Base-by-base conservation (phyloP, 37 sponge, comb jelly and placozoan species). In the Amphimedon queenslandica region DNA sequence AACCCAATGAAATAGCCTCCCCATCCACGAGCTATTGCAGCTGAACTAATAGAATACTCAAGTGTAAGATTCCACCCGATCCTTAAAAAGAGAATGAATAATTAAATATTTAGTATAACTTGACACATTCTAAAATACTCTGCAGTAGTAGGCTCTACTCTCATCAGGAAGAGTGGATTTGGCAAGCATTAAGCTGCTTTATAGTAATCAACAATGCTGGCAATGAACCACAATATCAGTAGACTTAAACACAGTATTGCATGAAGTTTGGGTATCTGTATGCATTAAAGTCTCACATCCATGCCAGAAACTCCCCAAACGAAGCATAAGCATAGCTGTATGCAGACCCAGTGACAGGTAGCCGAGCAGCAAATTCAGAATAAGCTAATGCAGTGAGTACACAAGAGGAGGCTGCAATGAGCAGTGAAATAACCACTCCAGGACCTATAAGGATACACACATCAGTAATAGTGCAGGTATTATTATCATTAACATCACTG, bases 41-140 rank as follows among this genome's bases (percentile, higher is more conserved):
- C 61, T 60, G 61, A 60, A 25, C 61, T 60, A n/a, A 60, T 60
- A 60, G 24, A 60, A n/a, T 60, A 60, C 61, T 60, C 61, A 6
- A 60, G 61, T n/a, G 61, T 60, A 13, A 66, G 67, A 30, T 37
- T 34, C 67, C 38, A 66, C 39, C 38, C 67, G 32, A 66, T 66
- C 6, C 40, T 37, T 10, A 11, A 66, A 16, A 61, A 28, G n/a
- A 18, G 53, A 47, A 47, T 47, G 13, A 13, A 47, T 47, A 47
- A 18, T 47, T 18, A 18, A 47, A 47, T 47, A 47, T 18, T 47
- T 18, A 47, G 8, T 47, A 47, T 47, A 18, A 47, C 13, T 47
- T 47, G 53, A 18, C 13, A 47, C 13, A 47, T 18, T 18, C 53
- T 18, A 8, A 13, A 47, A 18, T 18, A 47, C n/a, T n/a, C n/a